A percentile compares a stretch with the other conserved stretches of the same genome.
phyloP scores from a whole-genome alignment of 64 coral and sea anemone genomes.

The Stichodactyla mertensii region DNA sequence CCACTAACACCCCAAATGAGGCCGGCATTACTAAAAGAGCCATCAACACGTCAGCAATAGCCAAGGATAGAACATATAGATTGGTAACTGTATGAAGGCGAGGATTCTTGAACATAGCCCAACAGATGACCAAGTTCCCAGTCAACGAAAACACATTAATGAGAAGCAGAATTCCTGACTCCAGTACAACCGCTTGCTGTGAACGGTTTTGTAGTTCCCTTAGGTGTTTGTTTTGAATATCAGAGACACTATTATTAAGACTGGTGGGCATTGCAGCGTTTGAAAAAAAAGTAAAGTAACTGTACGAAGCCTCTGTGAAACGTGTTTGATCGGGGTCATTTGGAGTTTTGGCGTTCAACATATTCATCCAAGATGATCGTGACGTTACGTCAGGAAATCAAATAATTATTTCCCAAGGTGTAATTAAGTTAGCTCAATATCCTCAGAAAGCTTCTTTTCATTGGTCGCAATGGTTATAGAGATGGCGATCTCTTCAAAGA shows the following conservation, averaged over 20 bases:
- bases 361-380: background rate
- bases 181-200: background rate
- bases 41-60: constrained; percentile 38
- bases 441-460: background rate
- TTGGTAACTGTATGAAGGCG: constrained; percentile 43
- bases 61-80: constrained; percentile 30
- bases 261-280: background rate
- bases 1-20: background rate
- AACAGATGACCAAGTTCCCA: constrained; percentile 33
- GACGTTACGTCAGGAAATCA: background rate
- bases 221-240: background rate
- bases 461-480: background rate
- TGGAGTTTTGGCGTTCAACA: background rate
- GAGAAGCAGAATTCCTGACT: background rate
- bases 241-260: background rate
- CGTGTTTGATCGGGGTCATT: background rate
- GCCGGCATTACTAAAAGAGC: constrained; percentile 10
- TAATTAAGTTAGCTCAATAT: background rate
- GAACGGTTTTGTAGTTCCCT: background rate
- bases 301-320: background rate
- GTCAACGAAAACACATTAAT: background rate
- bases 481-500: background rate
- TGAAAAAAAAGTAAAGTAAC: background rate
- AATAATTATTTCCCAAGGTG: background rate
- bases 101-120: constrained; percentile 29